A percentile compares a stretch with the other conserved stretches of the same genome.
Evolutionary conservation across 2,797 vertebrate species (phyloP).

Genomic region (Tolypeutes matacus): DNA sequence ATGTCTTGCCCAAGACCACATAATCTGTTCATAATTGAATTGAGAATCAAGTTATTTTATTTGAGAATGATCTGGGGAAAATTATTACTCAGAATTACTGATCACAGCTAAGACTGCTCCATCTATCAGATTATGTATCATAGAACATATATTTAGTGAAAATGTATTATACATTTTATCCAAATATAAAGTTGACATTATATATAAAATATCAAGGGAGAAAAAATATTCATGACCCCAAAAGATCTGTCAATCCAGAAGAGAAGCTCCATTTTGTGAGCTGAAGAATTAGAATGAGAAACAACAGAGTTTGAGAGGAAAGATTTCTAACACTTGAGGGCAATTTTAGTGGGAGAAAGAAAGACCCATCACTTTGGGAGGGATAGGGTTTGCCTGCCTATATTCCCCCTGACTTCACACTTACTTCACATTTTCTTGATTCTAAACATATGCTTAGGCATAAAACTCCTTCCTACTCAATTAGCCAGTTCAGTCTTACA

Average conservation of each 20-base stretch:
- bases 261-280: background rate
- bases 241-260: background rate
- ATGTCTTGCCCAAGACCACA: background rate
- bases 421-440: background rate
- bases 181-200: background rate
- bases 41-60: background rate
- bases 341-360: background rate
- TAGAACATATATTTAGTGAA: slow-evolving; percentile 25
- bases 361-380: background rate
- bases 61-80: background rate
- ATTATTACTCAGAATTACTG: background rate
- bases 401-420: background rate
- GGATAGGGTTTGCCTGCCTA: background rate
- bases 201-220: background rate
- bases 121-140: background rate
- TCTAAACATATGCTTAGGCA: background rate
- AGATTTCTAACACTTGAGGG: background rate
- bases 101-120: background rate
- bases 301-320: background rate
- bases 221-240: background rate
- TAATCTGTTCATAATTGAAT: background rate
- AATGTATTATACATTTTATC: background rate
- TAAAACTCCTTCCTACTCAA: background rate
- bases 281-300: background rate
- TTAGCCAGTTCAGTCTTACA: background rate